These are phyloP conservation scores for Yponomeuta cagnagella DNA, from an alignment of 2,888 invertebrate species.

Conservation along the genomic window DNA sequence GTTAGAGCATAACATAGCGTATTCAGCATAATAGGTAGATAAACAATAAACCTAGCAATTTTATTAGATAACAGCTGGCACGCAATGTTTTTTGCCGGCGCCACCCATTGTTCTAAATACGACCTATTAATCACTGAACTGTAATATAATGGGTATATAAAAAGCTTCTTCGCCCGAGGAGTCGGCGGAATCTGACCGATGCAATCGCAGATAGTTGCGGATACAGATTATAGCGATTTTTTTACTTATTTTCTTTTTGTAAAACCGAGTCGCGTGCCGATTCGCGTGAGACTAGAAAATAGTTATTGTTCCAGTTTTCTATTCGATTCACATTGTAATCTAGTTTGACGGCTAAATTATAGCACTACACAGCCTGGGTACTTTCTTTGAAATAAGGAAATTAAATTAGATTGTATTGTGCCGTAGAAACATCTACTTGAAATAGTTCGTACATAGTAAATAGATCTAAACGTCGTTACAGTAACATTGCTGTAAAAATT, in stretches of 20 bases:
- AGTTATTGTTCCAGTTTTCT: conserved; percentile 25
- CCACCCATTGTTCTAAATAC: conserved; percentile 16
- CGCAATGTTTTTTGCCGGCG: conserved; percentile 14
- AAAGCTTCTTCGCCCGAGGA: conserved; percentile 5
- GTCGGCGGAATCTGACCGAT: conserved; percentile 12
- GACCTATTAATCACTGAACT: conserved; percentile 11
- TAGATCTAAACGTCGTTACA: too few species aligned
- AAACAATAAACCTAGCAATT: conserved; percentile 13
- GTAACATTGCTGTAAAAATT: too few species aligned
- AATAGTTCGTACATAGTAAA: too few species aligned
- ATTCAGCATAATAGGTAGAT: conserved; percentile 16
- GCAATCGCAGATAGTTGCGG: conserved; percentile 12
- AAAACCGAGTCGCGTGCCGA: conserved; percentile 29
- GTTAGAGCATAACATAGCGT: conserved; percentile 16
- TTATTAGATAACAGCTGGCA: conserved; percentile 19
- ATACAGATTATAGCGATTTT: conserved; percentile 8
- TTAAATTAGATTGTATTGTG: not conserved
- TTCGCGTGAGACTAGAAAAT: conserved; percentile 32
- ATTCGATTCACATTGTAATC: conserved; percentile 24
- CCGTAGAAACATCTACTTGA: too few species aligned
- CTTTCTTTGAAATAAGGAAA: not conserved
- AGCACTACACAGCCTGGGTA: not conserved
- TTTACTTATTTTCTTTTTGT: conserved; percentile 8
- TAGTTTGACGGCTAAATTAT: conserved; percentile 28
- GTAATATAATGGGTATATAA: conserved; percentile 5